Evolutionary conservation across 2,888 invertebrate genomes (phyloP), one percentile per base, ranked within the genome.

Genomic region (Anarsia innoxiella): DNA sequence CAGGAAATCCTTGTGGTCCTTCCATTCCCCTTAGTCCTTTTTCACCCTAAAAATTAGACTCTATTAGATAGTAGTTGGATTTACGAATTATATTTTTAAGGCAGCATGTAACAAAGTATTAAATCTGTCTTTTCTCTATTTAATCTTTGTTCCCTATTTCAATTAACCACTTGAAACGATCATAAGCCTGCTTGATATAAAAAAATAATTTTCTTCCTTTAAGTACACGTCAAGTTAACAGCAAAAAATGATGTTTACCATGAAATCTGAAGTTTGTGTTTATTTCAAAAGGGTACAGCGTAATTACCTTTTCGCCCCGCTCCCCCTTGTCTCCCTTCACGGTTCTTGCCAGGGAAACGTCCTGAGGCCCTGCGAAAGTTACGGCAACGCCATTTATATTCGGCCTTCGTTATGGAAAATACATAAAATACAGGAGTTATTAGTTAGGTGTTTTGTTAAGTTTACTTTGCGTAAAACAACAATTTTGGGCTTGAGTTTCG

Each of bases 11-110:
- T 45, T 89, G 86, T 8, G 87, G 78, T 1, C 91, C 92, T 36
- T 86, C 83, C 41, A 90, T 88, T 2, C 92, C 93, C 45, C 87
- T 75, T 19, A 82, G 83, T 2, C 92, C 93, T 56, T 92, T 90
- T 62, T 89, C 86, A 16, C 89, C 89, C 77, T 86, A 51, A 28
- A 19, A 29, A 29, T 23, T 19, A 19, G 19, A 19, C n/a, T n/a
- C n/a, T n/a, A n/a, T n/a, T n/a, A n/a, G n/a, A n/a, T n/a, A n/a
- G n/a, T n/a, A n/a, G n/a, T n/a, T n/a, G n/a, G n/a, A n/a, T n/a
- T n/a, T n/a, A n/a, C n/a, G n/a, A n/a, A n/a, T n/a, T n/a, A n/a
- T n/a, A n/a, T n/a, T n/a, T n/a, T n/a, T n/a, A n/a, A n/a, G n/a
- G n/a, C n/a, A n/a, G n/a, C n/a, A n/a, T n/a, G n/a, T n/a, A n/a